Percentiles rank a stretch among this genome's conserved stretches.
These are phyloP conservation scores for Idaea aversata DNA, from an alignment of 2,888 invertebrate genomes.

Conservation along the genomic window DNA sequence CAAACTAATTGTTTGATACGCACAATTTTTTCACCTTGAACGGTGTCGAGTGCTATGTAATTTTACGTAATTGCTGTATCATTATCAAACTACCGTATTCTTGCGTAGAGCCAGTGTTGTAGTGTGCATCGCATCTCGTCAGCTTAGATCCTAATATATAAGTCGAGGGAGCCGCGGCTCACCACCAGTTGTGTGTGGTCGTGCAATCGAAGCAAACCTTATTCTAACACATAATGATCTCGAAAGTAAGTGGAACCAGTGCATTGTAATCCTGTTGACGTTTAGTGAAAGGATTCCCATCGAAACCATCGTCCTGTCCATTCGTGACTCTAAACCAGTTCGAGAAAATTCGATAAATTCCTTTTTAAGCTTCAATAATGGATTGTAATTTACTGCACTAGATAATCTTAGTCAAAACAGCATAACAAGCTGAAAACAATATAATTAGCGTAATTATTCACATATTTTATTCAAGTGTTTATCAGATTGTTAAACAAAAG, in stretches of 20 bases:
- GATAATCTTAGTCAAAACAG: background rate
- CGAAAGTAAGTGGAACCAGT: slow-evolving; percentile 71
- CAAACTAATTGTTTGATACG: slow-evolving; percentile 34
- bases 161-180: slow-evolving; percentile 58
- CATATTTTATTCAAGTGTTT: background rate
- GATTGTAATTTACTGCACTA: background rate
- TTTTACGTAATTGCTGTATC: slow-evolving; percentile 75
- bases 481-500: background rate
- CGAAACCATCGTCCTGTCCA: slow-evolving; percentile 12
- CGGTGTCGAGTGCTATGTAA: slow-evolving; percentile 55
- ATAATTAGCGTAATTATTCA: background rate
- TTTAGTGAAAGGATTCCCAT: slow-evolving; percentile 59
- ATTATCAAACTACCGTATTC: slow-evolving; percentile 77
- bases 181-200: slow-evolving; percentile 77
- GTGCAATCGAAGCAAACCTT: slow-evolving; percentile 74
- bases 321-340: background rate
- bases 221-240: slow-evolving; percentile 75
- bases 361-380: background rate
- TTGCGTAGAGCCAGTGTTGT: slow-evolving; percentile 63
- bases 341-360: background rate
- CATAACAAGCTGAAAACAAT: slow-evolving; percentile 1
- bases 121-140: slow-evolving; percentile 65
- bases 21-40: slow-evolving; percentile 69
- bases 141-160: slow-evolving; percentile 69
- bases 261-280: slow-evolving; percentile 34